Base-by-base conservation (phyloP, 2,888 invertebrate genomes). In the Lasioglossum malachurum region DNA sequence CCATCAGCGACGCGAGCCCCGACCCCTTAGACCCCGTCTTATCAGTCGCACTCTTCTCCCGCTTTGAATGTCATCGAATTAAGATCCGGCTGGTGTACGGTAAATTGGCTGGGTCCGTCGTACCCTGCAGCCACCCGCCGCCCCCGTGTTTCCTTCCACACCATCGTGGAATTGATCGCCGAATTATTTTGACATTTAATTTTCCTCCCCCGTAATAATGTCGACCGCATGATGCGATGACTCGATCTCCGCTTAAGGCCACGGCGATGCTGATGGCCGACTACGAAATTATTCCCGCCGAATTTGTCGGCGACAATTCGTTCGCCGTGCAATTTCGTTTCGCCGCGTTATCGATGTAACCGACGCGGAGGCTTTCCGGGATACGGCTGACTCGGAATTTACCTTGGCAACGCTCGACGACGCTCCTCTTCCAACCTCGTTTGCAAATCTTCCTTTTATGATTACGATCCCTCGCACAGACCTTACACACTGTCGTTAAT, bases 171-270 rank as follows among this genome's bases (percentile, higher is more conserved):
- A 90, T 90, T 90, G 90, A 90, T 90, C 89, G 87, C 81, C 80
- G 86, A 86, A 87, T 90, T 90, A 90, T 89, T 90, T 90, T 89
- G 91, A 90, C 91, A 89, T 90, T 90, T 89, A 90, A 90, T 90
- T 90, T 90, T 86, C 89, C 49, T 0, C 82, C 89, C 80, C 71
- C 84, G 86, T 3, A 57, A 86, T 84, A 78, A 84, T 88, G 87
- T 78, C 82, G 49, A 69, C 73, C 81, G 71, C 80, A 78, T 16
- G 64, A 64, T 2, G 64, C 64, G 60, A 27, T 7, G 2, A 64
- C 64, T 27, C 16, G 64, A 64, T 57, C 57, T n/a, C 57, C 57
- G 57, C 23, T 53, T 53, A 53, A n/a, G 23, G 53, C 12, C 31
- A 5, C 16, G 31, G 31, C 31, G 64, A 64, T 19, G 64, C 31